phyloP scores from a whole-genome alignment of 2,797 vertebrate species.

The Mastacembelus armatus region DNA sequence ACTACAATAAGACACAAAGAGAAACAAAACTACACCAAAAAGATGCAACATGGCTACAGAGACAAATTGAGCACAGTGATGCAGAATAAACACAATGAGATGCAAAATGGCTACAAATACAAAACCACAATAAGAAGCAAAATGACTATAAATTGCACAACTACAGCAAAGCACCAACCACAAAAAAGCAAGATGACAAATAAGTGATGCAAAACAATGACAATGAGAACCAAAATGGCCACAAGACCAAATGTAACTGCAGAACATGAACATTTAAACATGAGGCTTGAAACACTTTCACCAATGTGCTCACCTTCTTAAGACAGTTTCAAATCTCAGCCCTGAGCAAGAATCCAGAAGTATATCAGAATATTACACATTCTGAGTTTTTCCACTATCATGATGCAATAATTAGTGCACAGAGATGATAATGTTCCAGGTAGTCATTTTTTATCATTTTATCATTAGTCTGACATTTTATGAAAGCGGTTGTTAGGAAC shows the following conservation, averaged over 20 bases:
- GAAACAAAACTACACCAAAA: neutral
- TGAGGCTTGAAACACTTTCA: no score
- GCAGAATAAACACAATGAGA: no score
- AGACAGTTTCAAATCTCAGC: no score
- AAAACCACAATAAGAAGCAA: neutral
- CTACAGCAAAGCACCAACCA: no score
- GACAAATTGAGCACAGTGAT: no score
- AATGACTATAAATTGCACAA: neutral
- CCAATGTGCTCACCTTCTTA: no score
- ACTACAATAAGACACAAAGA: neutral
- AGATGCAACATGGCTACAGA: neutral
- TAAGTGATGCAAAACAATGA: no score
- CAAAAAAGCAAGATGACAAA: no score
- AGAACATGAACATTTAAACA: no score
- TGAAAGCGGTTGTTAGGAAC: conserved; percentile 40
- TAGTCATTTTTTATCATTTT: conserved; percentile 21
- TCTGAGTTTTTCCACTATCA: neutral
- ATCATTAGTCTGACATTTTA: conserved; percentile 28
- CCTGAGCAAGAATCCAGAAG: neutral
- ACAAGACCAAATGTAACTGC: no score
- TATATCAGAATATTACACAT: conserved; percentile 27
- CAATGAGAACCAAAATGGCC: no score
- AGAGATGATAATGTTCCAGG: conserved; percentile 25
- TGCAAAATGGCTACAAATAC: no score
- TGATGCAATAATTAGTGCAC: conserved; percentile 33